Conservation (phyloP, 2,797 vertebrate genomes). For the Rhinatrema bivittatum region DNA sequence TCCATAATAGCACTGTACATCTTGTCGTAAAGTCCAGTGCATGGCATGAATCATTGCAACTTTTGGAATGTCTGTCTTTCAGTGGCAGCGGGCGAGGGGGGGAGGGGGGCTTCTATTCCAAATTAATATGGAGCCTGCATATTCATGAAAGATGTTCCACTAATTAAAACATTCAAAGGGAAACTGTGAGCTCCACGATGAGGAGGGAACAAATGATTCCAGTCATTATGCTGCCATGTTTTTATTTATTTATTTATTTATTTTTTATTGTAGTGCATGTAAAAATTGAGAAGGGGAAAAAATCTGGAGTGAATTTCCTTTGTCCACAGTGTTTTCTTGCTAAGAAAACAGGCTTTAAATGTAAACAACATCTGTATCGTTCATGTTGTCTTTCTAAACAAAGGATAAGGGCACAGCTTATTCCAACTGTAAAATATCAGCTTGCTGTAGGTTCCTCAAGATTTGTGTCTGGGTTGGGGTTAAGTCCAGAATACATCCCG, state of each 20-base stretch:
- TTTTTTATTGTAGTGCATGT: slow-evolving; percentile 36
- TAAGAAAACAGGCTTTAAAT: slow-evolving; percentile 48
- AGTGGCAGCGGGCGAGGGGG: too few relatives aligned
- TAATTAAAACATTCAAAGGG: slow-evolving; percentile 17
- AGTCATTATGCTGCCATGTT: slow-evolving; percentile 28
- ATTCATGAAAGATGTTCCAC: slow-evolving; percentile 3
- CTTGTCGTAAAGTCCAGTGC: too few relatives aligned
- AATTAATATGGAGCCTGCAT: too few relatives aligned
- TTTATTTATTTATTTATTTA: not conserved
- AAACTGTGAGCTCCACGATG: slow-evolving; percentile 19
- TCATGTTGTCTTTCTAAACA: slow-evolving; percentile 47
- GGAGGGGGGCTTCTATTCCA: too few relatives aligned
- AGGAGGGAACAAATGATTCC: slow-evolving; percentile 36
- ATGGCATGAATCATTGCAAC: too few relatives aligned
- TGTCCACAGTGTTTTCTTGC: slow-evolving; percentile 31
- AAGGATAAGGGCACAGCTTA: slow-evolving; percentile 39
- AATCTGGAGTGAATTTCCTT: slow-evolving; percentile 51
- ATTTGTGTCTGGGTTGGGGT: slow-evolving; percentile 15
- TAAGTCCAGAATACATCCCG: slow-evolving; percentile 29
- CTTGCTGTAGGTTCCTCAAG: slow-evolving; percentile 31
- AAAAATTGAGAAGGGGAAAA: slow-evolving; percentile 18
- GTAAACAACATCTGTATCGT: slow-evolving; percentile 53
- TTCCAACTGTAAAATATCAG: slow-evolving; percentile 10
- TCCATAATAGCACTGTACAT: too few relatives aligned
- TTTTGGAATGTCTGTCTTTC: too few relatives aligned